Base-by-base conservation (phyloP, 2,888 invertebrate species). In the Ceraclea dissimilis region DNA sequence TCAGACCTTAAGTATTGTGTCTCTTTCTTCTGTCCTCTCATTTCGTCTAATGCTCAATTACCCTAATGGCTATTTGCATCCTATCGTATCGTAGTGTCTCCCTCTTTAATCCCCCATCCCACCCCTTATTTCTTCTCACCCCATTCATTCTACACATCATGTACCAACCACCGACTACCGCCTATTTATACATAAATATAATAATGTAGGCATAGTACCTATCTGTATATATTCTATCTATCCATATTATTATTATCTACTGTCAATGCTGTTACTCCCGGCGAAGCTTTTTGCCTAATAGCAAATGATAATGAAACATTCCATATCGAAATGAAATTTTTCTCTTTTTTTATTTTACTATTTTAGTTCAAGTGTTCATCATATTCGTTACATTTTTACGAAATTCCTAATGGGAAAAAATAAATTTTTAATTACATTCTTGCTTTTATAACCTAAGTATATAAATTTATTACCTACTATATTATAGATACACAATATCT, bases 11-110 rank as follows among this genome's bases (percentile, higher is more conserved):
- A 26, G 26, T 26, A 26, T 10, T n/a, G 10, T 26, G 10, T 33
- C 2, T 39, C 34, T 48, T 51, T 49, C 54, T 20, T 19, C 56
- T 47, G 51, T 57, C 53, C 62, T 58, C 62, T 62, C 62, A 62
- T 62, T 62, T 62, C 62, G 60, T 57, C 62, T 62, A 62, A 62
- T 62, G 62, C 62, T 60, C 62, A 62, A 62, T 62, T 62, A 62
- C 60, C 60, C 62, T 62, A 62, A 62, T 62, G 60, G 62, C 62
- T 62, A 62, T 62, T 62, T 62, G 62, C 62, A 62, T 62, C 59
- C 62, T 62, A 60, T 59, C 54, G 56, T 62, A 60, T 59, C 54
- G 56, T 52, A 56, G 54, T 49, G 39, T 39, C 26, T 33, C 33
- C 50, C 50, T 26, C 55, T 43, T 21, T 8, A 33, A 20, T 39